Base-by-base conservation (phyloP, 2,888 invertebrate species). In the Andrena chrysosceles region DNA sequence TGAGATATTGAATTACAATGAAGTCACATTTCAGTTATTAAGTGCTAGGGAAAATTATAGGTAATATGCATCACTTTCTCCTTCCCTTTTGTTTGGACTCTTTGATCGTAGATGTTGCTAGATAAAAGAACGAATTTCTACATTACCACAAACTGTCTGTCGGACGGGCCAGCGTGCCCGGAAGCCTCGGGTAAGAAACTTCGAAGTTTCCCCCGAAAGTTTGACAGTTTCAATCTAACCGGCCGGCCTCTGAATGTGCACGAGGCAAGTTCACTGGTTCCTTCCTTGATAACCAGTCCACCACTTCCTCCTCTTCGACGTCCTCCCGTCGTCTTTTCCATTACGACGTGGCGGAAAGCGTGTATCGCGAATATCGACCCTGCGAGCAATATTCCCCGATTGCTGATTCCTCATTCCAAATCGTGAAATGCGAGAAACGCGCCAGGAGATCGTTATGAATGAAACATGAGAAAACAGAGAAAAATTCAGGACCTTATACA, bases 151-250 rank as follows among this genome's bases (percentile, higher is more conserved):
- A 67, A 84, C 64, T 76, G 67, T 66, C 76, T 82, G 68, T 67
- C 74, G 74, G 66, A 54, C 67, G 54, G 80, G 54, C 54, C 49
- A 69, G 60, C 29, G 31, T 63, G 66, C 56, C 73, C 80, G 80
- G 75, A 77, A 86, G 85, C 66, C 66, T 60, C 62, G 77, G 23
- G 77, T 70, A 78, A 75, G 75, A 82, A 85, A 85, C 75, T 81
- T 79, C 68, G 48, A 67, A 77, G 74, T 84, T 87, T 85, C 77
- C 67, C 76, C 42, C 31, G 71, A 83, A 90, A 90, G 88, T 91
- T 91, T 90, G 91, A 90, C 89, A 91, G 89, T 90, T 90, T 90
- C 91, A 89, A 91, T 91, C 88, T 88, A 84, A 81, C 84, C 81
- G 75, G 87, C 85, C 81, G 77, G 67, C 67, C 73, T 69, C 26